Percentiles rank a stretch among this genome's conserved stretches.
These are phyloP conservation scores for Plectrocnemia conspersa DNA, from an alignment of 1,140 invertebrate genomes.

Conservation along the genomic window DNA sequence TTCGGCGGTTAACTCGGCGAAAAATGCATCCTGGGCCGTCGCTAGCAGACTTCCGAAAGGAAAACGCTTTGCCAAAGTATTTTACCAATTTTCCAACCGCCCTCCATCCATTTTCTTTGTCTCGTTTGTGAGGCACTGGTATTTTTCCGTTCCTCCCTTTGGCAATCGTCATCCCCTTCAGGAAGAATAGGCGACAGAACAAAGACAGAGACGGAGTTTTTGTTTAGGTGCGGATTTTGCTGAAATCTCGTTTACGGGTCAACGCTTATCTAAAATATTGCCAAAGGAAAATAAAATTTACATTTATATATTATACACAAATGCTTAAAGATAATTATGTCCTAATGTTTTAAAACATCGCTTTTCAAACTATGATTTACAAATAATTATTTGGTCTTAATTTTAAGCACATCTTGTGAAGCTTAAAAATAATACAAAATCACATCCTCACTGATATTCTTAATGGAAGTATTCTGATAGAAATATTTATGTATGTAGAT, in stretches of 20 bases:
- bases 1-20: not conserved
- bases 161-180: not conserved
- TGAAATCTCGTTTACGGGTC: constrained; percentile 14
- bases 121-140: not conserved
- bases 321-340: no score
- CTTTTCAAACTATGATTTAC: no score
- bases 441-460: no score
- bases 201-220: no score
- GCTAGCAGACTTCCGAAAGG: not conserved
- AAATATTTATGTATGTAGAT: no score
- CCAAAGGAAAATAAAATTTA: no score
- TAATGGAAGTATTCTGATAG: no score
- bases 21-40: not conserved
- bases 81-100: not conserved
- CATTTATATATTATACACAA: no score
- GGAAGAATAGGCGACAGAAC: not conserved
- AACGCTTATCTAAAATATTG: constrained; percentile 22
- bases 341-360: no score
- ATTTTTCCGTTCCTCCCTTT: not conserved
- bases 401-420: no score
- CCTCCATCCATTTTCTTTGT: not conserved
- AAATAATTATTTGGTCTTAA: no score
- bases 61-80: not conserved
- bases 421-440: no score
- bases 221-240: not conserved